Conservation (phyloP, 2,113 vertebrate genomes). For the Pandion haliaetus region DNA sequence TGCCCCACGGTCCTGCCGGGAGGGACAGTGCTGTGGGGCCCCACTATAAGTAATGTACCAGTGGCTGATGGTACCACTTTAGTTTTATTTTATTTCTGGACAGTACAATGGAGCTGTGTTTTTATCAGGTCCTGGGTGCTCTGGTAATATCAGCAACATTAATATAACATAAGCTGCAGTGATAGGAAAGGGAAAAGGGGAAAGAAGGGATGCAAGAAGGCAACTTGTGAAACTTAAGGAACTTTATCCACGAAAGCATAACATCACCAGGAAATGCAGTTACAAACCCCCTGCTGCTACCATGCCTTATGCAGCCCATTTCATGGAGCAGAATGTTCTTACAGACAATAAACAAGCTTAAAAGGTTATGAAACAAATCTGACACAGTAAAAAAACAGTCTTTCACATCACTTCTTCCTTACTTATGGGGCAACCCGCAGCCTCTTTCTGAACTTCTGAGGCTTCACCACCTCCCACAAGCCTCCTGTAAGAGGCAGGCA, state of each 20-base stretch:
- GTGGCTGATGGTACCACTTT: background rate
- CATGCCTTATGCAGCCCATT: background rate
- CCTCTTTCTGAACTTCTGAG: background rate
- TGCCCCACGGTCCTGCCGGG: fast-evolving
- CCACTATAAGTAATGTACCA: fast-evolving
- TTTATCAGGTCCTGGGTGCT: background rate
- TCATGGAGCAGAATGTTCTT: background rate
- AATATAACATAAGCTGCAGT: background rate
- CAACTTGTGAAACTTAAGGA: background rate
- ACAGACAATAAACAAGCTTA: background rate
- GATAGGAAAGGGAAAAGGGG: background rate
- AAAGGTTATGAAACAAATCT: background rate
- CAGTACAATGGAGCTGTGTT: background rate
- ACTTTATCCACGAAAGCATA: background rate
- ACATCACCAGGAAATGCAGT: background rate
- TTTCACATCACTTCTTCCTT: background rate
- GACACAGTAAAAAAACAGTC: background rate
- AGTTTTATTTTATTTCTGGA: background rate
- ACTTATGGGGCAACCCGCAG: background rate
- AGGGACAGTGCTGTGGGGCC: fast-evolving
- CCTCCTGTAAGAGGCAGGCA: background rate
- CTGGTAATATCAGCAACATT: background rate
- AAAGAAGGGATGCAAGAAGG: background rate
- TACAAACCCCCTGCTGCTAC: background rate
- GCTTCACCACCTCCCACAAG: background rate